Percentiles rank a stretch among this genome's conserved stretches.
Conservation (phyloP, 2,888 invertebrate species). For the Heliconius erato region DNA sequence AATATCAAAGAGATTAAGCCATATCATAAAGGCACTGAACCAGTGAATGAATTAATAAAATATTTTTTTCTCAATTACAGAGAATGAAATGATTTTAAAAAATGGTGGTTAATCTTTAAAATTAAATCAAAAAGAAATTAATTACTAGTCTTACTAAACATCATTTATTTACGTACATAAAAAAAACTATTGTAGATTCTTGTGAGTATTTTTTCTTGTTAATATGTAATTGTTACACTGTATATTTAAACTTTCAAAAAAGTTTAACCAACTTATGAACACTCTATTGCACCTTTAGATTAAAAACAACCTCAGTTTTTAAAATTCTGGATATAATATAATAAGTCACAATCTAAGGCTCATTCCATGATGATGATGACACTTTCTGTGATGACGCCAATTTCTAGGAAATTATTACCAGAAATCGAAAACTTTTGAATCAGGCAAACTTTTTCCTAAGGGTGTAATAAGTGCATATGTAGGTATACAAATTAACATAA, state of each 20-base stretch:
- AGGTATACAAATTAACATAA: neutral
- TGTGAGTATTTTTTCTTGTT: neutral
- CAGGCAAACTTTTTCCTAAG: neutral
- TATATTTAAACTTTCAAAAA: neutral
- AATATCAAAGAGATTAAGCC: conserved; percentile 14
- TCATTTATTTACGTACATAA: neutral
- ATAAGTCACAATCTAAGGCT: neutral
- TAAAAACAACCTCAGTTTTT: neutral
- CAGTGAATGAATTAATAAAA: conserved; percentile 11
- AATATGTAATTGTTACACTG: neutral
- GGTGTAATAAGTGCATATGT: too few relatives aligned
- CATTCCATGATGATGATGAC: neutral
- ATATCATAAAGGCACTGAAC: conserved; percentile 27
- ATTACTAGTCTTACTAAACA: neutral
- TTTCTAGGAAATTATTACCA: too few relatives aligned
- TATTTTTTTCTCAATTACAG: neutral
- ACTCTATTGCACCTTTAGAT: neutral
- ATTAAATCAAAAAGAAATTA: neutral
- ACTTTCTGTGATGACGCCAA: too few relatives aligned
- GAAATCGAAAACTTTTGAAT: too few relatives aligned
- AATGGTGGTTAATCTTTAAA: neutral
- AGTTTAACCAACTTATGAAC: neutral
- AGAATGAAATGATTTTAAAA: neutral
- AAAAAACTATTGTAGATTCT: neutral
- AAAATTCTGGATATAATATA: too few relatives aligned